Evolutionary conservation across 2,113 vertebrate genomes (phyloP).

Genomic region (Scopus umbretta): DNA sequence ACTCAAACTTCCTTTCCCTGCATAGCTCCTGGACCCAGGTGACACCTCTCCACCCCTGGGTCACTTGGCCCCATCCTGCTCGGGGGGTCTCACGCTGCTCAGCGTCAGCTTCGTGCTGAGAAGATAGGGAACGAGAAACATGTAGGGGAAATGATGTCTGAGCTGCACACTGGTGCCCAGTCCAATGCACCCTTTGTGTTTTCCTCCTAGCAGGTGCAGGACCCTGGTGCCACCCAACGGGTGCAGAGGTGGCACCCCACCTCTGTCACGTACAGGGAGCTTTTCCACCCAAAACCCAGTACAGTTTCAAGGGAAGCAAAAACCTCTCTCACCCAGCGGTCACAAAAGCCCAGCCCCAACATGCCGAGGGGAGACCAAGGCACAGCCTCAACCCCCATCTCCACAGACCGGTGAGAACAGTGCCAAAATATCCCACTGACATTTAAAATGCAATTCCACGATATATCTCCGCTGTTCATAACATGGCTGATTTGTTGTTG

Average conservation of each 20-base stretch:
- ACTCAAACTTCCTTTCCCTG: not conserved
- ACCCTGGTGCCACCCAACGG: not conserved
- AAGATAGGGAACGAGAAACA: not conserved
- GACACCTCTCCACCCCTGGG: not conserved
- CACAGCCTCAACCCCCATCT: not conserved
- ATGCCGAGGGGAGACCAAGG: not conserved
- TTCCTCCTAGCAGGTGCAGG: not conserved
- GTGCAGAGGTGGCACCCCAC: not conserved
- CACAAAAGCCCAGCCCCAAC: not conserved
- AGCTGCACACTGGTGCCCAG: not conserved
- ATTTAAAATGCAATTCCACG: not conserved
- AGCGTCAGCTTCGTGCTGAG: not conserved
- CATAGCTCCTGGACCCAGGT: not conserved
- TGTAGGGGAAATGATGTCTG: fast-evolving
- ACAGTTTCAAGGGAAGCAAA: not conserved
- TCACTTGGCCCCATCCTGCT: not conserved
- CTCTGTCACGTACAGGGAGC: fast-evolving
- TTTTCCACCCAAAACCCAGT: not conserved
- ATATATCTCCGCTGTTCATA: not conserved
- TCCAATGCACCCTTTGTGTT: not conserved
- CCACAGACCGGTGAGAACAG: not conserved
- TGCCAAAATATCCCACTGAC: not conserved
- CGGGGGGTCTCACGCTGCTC: fast-evolving
- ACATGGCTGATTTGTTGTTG: not conserved
- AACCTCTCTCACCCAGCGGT: not conserved